Evolutionary conservation across 2,113 vertebrate species (phyloP), one percentile per base, ranked within the genome.

Genomic region (Lathamus discolor): DNA sequence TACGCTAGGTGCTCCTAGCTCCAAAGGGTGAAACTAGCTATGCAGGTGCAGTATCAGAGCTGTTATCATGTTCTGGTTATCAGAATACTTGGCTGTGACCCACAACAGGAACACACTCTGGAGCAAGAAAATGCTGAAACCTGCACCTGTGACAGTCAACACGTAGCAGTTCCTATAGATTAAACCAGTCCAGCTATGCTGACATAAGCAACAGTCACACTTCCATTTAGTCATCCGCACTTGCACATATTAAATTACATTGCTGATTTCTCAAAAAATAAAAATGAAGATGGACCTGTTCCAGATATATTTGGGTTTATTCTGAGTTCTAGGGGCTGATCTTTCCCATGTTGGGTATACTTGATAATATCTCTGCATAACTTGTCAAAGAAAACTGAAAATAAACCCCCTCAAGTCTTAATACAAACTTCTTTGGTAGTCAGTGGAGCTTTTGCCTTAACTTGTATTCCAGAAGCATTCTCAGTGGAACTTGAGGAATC

Each of bases 131-230:
- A 91, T 68, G 70, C 70, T 87, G n/a, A 87, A 85, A 79, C 69
- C 70, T 76, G 70, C 75, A 92, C 69, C 78, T 70, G 66, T 87
- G 91, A 91, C 95, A 87, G 73, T 61, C 86, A 75, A 84, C 77
- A 55, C 73, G 68, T 57, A 10, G 24, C 86, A 78, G 57, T 37
- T 76, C 48, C 44, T 64, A 17, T 5, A 87, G 37, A 76, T n/a
- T 14, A 89, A 95, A 87, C 14, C 35, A 85, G 62, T 57, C 46
- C 52, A 76, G 86, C 69, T 86, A 84, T 66, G 52, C 77, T 87
- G 91, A 92, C 74, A 92, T 28, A 70, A 91, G 66, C 84, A 92
- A 90, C 46, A 94, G 72, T 79, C 89, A 88, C 73, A 48, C 80
- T 92, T 86, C 57, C 80, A 74, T 90, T 84, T 91, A 87, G 83